Conservation (phyloP, 1,140 invertebrate genomes). For the Orchesella cincta region DNA sequence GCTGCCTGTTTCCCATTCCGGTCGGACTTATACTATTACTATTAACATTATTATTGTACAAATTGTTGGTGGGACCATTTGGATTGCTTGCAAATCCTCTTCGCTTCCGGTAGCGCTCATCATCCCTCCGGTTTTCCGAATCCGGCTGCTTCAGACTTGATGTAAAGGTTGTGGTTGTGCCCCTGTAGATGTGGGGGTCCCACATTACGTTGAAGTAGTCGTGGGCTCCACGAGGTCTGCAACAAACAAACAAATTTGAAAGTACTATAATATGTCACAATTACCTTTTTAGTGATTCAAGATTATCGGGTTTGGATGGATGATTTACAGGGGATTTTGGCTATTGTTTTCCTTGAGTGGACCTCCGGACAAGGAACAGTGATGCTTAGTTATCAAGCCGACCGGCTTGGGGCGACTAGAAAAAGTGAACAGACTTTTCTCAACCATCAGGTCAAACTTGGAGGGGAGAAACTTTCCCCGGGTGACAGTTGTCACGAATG, state of each 20-base stretch:
- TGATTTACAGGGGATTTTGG: slow-evolving; percentile 21
- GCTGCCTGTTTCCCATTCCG: neutral
- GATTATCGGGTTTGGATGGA: neutral
- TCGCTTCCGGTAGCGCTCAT: neutral
- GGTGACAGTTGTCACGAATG: slow-evolving; percentile 50
- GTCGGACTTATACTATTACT: neutral
- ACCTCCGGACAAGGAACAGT: slow-evolving; percentile 31
- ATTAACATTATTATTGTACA: neutral
- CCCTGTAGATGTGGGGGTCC: slow-evolving; percentile 39
- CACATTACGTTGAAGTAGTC: slow-evolving; percentile 45
- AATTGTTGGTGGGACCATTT: neutral
- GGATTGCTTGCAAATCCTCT: neutral
- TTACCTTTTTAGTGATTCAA: slow-evolving; percentile 3
- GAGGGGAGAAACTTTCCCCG: slow-evolving; percentile 47
- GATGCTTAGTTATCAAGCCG: slow-evolving; percentile 32
- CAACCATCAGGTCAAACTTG: slow-evolving; percentile 50
- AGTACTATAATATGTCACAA: neutral
- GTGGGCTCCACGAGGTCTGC: slow-evolving; percentile 40
- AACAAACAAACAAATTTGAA: slow-evolving; percentile 12
- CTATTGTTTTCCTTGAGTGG: neutral
- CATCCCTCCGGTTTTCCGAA: neutral
- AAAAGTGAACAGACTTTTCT: slow-evolving; percentile 47
- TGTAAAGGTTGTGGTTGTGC: slow-evolving; percentile 4
- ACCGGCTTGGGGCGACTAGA: slow-evolving; percentile 48
- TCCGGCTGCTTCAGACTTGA: slow-evolving; percentile 5